Conservation (phyloP, 92 coral and sea anemone genomes). For the Zoanthus solanderi region DNA sequence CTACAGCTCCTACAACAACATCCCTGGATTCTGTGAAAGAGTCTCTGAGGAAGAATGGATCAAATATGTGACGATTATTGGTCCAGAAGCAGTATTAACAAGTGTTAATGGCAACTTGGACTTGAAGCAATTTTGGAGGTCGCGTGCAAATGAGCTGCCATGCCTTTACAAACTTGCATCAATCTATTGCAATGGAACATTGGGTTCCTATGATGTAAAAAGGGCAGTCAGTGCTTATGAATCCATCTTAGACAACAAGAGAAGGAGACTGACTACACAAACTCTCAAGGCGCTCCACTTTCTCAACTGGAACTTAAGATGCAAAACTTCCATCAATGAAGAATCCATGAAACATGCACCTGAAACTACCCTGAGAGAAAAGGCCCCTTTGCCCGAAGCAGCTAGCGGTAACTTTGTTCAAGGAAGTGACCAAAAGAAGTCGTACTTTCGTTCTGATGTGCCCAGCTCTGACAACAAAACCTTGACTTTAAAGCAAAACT, state of each 20-base stretch:
- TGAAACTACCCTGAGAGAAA: background rate
- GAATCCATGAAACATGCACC: constrained; percentile 30
- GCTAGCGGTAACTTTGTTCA: constrained; percentile 1
- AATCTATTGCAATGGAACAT: constrained; percentile 46
- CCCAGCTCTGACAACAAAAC: constrained; percentile 28
- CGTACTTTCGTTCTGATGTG: background rate
- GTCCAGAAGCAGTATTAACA: constrained; percentile 51
- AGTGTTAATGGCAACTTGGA: constrained; percentile 26
- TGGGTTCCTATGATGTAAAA: constrained; percentile 60
- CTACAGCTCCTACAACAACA: constrained; percentile 38
- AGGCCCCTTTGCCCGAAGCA: constrained; percentile 1
- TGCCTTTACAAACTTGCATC: constrained; percentile 42
- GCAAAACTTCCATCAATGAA: constrained; percentile 36
- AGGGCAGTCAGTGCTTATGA: constrained; percentile 38
- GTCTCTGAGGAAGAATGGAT: constrained; percentile 51
- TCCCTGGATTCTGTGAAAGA: constrained; percentile 50
- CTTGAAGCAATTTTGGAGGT: constrained; percentile 27
- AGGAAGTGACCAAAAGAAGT: constrained; percentile 34
- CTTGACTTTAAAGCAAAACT: constrained; percentile 14
- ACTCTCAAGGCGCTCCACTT: constrained; percentile 50
- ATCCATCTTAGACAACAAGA: constrained; percentile 18
- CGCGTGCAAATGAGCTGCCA: constrained; percentile 9
- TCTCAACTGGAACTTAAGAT: constrained; percentile 55
- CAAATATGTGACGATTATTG: constrained; percentile 37
- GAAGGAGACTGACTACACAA: constrained; percentile 17